Evolutionary conservation across 2,797 vertebrate species (phyloP).

Genomic region (Tolypeutes matacus): DNA sequence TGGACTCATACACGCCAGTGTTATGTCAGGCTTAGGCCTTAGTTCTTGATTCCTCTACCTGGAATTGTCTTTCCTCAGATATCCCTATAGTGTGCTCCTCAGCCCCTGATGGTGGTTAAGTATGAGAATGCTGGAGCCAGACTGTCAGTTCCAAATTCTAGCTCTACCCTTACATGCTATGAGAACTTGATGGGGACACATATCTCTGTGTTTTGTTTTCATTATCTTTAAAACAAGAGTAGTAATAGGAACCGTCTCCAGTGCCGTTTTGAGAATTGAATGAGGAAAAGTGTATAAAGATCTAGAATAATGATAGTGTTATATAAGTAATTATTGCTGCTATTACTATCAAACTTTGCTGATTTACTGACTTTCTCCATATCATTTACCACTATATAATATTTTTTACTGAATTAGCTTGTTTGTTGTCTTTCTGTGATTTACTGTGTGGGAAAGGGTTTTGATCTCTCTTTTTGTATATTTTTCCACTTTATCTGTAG

Average conservation of each 20-base stretch:
- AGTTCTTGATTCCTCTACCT: background rate
- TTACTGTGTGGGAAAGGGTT: background rate
- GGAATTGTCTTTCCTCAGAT: background rate
- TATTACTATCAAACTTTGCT: background rate
- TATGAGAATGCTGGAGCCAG: background rate
- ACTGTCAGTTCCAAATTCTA: background rate
- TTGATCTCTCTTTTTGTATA: background rate
- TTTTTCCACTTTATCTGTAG: background rate
- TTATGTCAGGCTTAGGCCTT: background rate
- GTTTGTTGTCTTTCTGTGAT: background rate
- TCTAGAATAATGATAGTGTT: background rate
- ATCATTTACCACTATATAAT: background rate
- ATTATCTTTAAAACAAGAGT: background rate
- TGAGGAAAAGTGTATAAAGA: background rate
- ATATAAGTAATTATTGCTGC: background rate
- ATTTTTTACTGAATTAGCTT: background rate
- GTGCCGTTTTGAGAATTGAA: background rate
- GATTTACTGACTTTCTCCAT: background rate
- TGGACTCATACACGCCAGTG: background rate
- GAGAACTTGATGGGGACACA: background rate
- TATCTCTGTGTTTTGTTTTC: background rate
- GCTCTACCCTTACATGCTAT: background rate
- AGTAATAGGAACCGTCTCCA: background rate
- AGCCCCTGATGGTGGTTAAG: background rate
- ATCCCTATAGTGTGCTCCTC: too few species aligned